These are phyloP conservation scores for Myodes glareolus DNA, from an alignment of 2,113 vertebrate genomes.

Conservation along the genomic window DNA sequence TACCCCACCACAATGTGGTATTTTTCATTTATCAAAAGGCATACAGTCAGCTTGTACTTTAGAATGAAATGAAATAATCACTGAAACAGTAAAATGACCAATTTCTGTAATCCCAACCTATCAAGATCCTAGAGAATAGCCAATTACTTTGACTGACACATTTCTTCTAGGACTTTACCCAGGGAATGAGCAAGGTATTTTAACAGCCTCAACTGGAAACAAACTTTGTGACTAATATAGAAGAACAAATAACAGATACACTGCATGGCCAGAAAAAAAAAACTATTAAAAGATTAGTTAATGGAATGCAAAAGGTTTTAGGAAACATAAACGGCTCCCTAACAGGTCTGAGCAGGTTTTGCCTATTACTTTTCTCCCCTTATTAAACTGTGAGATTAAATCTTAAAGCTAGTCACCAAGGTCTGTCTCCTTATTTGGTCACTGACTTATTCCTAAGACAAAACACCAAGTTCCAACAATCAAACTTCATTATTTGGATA, in stretches of 20 bases:
- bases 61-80: not conserved
- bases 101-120: not conserved
- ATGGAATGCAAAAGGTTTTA: not conserved
- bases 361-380: not conserved
- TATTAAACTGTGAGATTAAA: not conserved
- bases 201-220: not conserved
- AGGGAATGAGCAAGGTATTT: not conserved
- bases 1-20: not conserved
- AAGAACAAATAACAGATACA: not conserved
- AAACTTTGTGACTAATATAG: not conserved
- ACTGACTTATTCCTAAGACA: not conserved
- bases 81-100: not conserved
- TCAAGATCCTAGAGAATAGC: not conserved
- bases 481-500: not conserved
- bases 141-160: not conserved
- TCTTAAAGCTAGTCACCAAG: not conserved
- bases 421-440: not conserved
- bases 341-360: not conserved
- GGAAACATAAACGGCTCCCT: not conserved
- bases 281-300: not conserved
- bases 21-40: constrained; percentile 32
- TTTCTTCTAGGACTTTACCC: not conserved
- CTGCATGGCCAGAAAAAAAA: not conserved
- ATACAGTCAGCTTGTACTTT: not conserved
- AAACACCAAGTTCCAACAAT: not conserved